phyloP scores from a whole-genome alignment of 1,140 invertebrate species.

The Drosophila setifemur region DNA sequence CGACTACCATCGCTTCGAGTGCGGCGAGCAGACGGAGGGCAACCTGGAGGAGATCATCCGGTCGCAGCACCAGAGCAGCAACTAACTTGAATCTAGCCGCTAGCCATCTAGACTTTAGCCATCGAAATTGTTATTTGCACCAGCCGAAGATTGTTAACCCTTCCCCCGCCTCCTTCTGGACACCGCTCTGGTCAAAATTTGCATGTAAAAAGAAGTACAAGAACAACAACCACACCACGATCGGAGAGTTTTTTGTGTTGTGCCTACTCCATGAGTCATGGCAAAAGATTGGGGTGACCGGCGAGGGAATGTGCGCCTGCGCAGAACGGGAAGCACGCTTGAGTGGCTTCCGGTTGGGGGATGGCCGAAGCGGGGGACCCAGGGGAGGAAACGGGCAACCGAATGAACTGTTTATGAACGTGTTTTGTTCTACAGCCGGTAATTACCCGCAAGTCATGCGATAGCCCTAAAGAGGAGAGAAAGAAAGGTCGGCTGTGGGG shows the following conservation, averaged over 20 bases:
- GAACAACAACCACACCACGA: constrained; percentile 26
- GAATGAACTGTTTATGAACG: constrained; percentile 56
- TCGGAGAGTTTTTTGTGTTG: constrained; percentile 16
- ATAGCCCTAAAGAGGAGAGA: constrained; percentile 37
- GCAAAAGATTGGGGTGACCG: constrained; percentile 41
- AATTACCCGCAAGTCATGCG: constrained; percentile 64
- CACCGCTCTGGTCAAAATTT: constrained; percentile 32
- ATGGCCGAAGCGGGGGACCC: neutral
- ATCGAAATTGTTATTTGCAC: constrained; percentile 45
- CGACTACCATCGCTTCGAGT: constrained; percentile 94
- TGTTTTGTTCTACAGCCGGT: constrained; percentile 53
- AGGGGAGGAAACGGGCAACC: constrained; percentile 1
- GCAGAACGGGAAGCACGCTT: constrained; percentile 69
- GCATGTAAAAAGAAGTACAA: constrained; percentile 23
- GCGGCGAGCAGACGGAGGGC: constrained; percentile 85
- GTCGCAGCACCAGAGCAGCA: constrained; percentile 55
- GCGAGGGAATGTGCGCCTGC: constrained; percentile 35
- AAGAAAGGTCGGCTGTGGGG: constrained; percentile 21
- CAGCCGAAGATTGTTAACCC: constrained; percentile 26
- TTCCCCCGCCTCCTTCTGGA: neutral
- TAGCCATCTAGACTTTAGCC: constrained; percentile 26
- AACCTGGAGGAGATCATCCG: constrained; percentile 58
- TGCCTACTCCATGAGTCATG: constrained; percentile 58
- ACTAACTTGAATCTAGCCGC: constrained; percentile 24
- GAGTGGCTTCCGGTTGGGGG: constrained; percentile 46